These are phyloP conservation scores for Sander vitreus DNA, from an alignment of 2,113 vertebrate genomes.

Conservation along the genomic window DNA sequence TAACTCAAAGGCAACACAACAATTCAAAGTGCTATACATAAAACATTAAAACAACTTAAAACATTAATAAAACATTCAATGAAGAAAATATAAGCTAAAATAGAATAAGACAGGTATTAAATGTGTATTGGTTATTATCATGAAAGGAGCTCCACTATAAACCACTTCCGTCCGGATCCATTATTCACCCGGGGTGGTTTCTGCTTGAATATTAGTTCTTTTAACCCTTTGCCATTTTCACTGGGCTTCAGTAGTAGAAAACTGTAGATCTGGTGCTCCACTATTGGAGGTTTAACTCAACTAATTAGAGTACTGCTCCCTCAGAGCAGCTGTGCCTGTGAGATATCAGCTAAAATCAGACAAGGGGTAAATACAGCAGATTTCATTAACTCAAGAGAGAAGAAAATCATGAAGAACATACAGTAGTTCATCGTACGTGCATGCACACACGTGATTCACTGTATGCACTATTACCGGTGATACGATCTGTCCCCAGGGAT, in stretches of 20 bases:
- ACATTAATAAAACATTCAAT: no score
- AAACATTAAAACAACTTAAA: no score
- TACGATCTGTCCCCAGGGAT: constrained; percentile 11
- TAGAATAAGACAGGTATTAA: no score
- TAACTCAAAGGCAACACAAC: not conserved
- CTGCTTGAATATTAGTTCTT: not conserved
- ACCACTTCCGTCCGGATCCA: not conserved
- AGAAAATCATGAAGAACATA: constrained; percentile 9
- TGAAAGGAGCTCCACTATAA: not conserved
- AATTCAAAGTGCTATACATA: no score
- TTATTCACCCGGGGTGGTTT: not conserved
- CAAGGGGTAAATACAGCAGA: constrained; percentile 18
- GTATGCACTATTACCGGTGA: not conserved
- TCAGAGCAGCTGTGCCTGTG: constrained; percentile 16
- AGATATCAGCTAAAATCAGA: constrained; percentile 28
- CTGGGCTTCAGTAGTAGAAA: not conserved
- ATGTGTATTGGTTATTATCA: not conserved
- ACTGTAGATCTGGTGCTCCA: not conserved
- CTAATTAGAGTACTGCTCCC: constrained; percentile 19
- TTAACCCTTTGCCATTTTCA: constrained; percentile 5
- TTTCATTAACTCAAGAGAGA: not conserved
- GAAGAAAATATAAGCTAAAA: no score
- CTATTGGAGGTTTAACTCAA: constrained; percentile 25
- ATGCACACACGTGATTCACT: not conserved
- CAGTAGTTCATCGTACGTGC: not conserved